Percentiles rank a stretch among this genome's conserved stretches.
phyloP scores from a whole-genome alignment of 2,797 vertebrate genomes.

The Scleropages formosus region DNA sequence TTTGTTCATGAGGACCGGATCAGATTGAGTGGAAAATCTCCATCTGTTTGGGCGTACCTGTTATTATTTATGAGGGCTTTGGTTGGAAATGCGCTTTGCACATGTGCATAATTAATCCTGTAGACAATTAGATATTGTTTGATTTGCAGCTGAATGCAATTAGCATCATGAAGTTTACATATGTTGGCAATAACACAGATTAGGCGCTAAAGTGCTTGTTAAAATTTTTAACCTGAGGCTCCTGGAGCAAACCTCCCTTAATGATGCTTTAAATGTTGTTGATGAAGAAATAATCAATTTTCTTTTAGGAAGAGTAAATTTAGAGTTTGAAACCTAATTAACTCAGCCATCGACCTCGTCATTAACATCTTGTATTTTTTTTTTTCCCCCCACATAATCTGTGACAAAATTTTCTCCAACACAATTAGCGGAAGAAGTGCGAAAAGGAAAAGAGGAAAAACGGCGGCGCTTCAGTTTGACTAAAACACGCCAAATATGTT shows the following conservation, averaged over 20 bases:
- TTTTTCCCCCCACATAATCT: slow-evolving; percentile 46
- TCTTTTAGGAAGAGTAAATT: slow-evolving; percentile 84
- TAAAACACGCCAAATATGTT: neutral
- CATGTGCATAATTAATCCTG: slow-evolving; percentile 95
- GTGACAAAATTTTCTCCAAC: slow-evolving; percentile 63
- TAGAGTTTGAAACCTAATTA: slow-evolving; percentile 84
- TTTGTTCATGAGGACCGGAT: slow-evolving; percentile 77
- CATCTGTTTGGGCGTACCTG: slow-evolving; percentile 84
- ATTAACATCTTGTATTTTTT: slow-evolving; percentile 68
- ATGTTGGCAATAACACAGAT: slow-evolving; percentile 85
- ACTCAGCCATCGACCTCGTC: slow-evolving; percentile 76
- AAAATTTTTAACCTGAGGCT: slow-evolving; percentile 90
- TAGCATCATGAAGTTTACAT: slow-evolving; percentile 88
- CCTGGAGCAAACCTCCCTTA: slow-evolving; percentile 84
- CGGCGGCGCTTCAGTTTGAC: neutral
- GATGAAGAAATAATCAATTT: slow-evolving; percentile 94
- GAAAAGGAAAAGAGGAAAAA: slow-evolving; percentile 12
- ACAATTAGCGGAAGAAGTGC: slow-evolving; percentile 26
- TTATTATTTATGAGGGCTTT: slow-evolving; percentile 90
- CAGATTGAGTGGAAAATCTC: slow-evolving; percentile 72
- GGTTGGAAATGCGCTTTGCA: slow-evolving; percentile 88
- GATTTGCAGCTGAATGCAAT: slow-evolving; percentile 96
- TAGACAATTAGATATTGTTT: slow-evolving; percentile 98
- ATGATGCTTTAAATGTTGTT: slow-evolving; percentile 92
- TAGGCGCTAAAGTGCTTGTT: slow-evolving; percentile 86